phyloP scores from a whole-genome alignment of 2,888 invertebrate species.

The Melanostoma mellinum region DNA sequence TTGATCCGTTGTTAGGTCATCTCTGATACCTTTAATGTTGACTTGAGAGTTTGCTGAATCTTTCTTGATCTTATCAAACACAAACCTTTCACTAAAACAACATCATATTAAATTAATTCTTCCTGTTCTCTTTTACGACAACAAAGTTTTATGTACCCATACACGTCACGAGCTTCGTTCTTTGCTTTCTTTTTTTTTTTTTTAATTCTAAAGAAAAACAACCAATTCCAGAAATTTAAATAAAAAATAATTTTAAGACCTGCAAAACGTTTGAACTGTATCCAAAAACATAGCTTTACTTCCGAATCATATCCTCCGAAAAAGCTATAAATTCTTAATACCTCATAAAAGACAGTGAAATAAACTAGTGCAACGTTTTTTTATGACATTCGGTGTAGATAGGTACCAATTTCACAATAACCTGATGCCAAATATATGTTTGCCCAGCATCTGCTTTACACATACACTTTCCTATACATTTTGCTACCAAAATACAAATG shows the following conservation, averaged over 20 bases:
- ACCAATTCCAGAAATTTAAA: neutral
- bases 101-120: neutral
- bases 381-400: conserved; percentile 46
- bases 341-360: conserved; percentile 35
- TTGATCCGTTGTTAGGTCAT: too few species aligned
- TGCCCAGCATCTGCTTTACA: conserved; percentile 30
- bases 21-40: too few species aligned
- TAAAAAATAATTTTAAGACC: neutral
- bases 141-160: too few species aligned
- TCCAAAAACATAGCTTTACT: conserved; percentile 11
- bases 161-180: too few species aligned
- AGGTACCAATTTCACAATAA: conserved; percentile 39
- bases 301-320: conserved; percentile 21
- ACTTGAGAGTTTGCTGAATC: too few species aligned
- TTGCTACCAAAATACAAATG: conserved; percentile 2
- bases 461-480: neutral
- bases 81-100: too few species aligned
- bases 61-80: too few species aligned
- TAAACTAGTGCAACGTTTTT: conserved; percentile 44
- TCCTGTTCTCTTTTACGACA: neutral
- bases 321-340: conserved; percentile 46
- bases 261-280: conserved; percentile 3
- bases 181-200: too few species aligned
- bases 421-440: conserved; percentile 45
- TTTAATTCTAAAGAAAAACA: too few species aligned